Base-by-base conservation (phyloP, 2,797 vertebrate genomes). In the Gymnothorax reevesii region DNA sequence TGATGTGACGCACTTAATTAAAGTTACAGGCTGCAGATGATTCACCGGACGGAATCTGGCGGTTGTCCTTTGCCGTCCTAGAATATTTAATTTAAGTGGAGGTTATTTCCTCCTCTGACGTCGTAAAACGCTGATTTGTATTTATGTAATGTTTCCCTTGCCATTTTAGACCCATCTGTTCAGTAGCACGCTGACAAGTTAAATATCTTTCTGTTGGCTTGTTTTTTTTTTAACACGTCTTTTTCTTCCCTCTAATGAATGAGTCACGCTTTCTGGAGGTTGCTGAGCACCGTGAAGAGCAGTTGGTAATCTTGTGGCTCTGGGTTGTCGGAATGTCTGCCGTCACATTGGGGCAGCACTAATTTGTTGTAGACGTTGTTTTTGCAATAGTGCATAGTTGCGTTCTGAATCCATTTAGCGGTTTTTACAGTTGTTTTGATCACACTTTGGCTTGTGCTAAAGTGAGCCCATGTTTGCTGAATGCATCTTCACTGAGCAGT, bases 11-110 rank as follows among this genome's bases (percentile, higher is more conserved):
- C 77, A 80, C 49, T 55, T 80, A 55, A 80, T 80, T 54, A 55
- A 54, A 9, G 52, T 6, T 55, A 89, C 86, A 89, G 64, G 84
- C 57, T 73, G 20, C 33, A 17, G 75, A 89, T 94, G 93, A 92
- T 57, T 91, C 90, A 91, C 83, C 12, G 42, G 20, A 83, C 83
- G 84, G 64, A 69, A 49, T 33, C 59, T 9, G 33, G 54, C n/a
- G 1, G 15, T n/a, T 8, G 82, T 83, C 69, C n/a, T 75, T 75
- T 33, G 57, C 52, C 69, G 57, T 57, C 7, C 54, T 42, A 59
- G 57, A 42, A 54, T 82, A 66, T 59, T 71, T 82, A 0, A 15
- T 55, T 71, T 69, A n/a, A 64, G 71, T 33, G 79, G 42, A 66
- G 25, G 33, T 82, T 57, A 55, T 71, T 60, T 71, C 54, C 57